phyloP scores from a whole-genome alignment of 2,888 invertebrate species.

The Pyralis farinalis region DNA sequence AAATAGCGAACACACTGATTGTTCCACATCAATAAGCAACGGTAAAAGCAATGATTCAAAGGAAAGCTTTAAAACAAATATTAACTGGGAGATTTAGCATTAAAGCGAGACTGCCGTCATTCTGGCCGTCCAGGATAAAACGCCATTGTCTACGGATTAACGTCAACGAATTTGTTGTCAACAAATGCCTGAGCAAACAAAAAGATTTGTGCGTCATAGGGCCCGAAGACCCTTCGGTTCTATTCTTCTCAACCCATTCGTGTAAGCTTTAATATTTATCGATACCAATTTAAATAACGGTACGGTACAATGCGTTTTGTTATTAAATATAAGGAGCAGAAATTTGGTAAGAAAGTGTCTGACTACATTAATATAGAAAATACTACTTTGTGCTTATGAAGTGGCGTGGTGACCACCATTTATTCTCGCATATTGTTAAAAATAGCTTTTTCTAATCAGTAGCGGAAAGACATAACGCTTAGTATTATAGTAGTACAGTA shows the following conservation, averaged over 20 bases:
- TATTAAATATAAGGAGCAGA: constrained; percentile 20
- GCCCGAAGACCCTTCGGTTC: constrained; percentile 53
- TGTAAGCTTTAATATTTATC: constrained; percentile 54
- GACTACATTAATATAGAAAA: no score
- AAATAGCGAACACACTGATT: no score
- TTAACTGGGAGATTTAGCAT: constrained; percentile 51
- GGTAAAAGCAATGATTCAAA: constrained; percentile 42
- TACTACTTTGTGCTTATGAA: no score
- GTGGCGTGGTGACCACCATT: no score
- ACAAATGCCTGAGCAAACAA: constrained; percentile 78
- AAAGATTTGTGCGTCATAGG: constrained; percentile 60
- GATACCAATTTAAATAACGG: constrained; percentile 41
- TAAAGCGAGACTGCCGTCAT: constrained; percentile 55
- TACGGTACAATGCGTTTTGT: constrained; percentile 20
- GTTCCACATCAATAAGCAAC: constrained; percentile 35
- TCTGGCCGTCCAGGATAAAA: constrained; percentile 56
- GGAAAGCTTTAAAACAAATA: constrained; percentile 62
- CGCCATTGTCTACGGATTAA: constrained; percentile 75
- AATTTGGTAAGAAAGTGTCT: no score
- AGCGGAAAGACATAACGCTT: no score
- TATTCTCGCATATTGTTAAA: no score
- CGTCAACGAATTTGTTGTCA: constrained; percentile 78
- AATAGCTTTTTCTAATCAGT: no score
- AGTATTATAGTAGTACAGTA: no score
- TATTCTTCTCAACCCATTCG: constrained; percentile 50